A percentile compares a stretch with the other conserved stretches of the same genome.
Evolutionary conservation across 2,888 invertebrate genomes (phyloP).

Genomic region (Watsonalla cultraria): DNA sequence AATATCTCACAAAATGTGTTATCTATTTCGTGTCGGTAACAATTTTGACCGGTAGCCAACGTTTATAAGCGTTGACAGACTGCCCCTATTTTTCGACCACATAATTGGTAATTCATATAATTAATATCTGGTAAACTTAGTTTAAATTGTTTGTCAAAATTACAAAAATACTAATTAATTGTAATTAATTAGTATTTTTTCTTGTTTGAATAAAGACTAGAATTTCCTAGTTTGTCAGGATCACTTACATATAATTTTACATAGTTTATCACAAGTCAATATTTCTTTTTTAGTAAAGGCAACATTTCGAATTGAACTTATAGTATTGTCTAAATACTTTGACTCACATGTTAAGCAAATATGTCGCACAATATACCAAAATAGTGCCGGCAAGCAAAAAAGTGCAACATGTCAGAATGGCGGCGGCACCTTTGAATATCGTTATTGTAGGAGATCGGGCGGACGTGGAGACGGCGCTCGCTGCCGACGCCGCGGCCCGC

Average conservation of each 20-base stretch:
- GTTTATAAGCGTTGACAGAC: conserved; percentile 35
- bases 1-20: conserved; percentile 60
- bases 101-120: neutral
- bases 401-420: conserved; percentile 23
- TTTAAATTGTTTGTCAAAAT: neutral
- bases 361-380: neutral
- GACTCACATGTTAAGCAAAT: too few species aligned
- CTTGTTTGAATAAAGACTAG: too few species aligned
- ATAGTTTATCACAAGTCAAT: too few species aligned
- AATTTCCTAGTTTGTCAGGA: too few species aligned
- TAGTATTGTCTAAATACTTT: too few species aligned
- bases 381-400: conserved; percentile 7
- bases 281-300: too few species aligned
- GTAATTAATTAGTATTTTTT: too few species aligned
- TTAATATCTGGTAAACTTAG: neutral
- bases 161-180: too few species aligned
- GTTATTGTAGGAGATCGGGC: conserved; percentile 41
- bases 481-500: conserved; percentile 27
- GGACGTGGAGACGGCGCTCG: conserved; percentile 41
- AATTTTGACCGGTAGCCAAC: conserved; percentile 61
- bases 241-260: too few species aligned
- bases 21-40: conserved; percentile 57
- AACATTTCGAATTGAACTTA: too few species aligned
- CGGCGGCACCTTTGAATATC: conserved; percentile 65
- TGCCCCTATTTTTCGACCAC: conserved; percentile 15